Conservation (phyloP, 2,113 vertebrate species). For the Physeter macrocephalus region DNA sequence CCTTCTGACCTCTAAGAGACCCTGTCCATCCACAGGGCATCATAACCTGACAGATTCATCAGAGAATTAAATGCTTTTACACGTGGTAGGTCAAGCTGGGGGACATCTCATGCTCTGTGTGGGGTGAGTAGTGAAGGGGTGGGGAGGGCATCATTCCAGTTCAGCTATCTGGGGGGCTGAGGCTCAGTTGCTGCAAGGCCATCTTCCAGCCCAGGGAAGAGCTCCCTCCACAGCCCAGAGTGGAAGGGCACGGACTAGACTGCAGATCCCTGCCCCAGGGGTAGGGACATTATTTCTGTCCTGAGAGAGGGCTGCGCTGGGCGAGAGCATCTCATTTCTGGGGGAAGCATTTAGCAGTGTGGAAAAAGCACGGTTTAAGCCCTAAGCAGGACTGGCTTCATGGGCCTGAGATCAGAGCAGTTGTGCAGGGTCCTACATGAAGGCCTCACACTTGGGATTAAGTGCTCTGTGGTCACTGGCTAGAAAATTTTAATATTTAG, state of each 20-base stretch:
- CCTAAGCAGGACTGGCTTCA: not conserved
- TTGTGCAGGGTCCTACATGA: not conserved
- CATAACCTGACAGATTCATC: not conserved
- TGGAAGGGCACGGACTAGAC: not conserved
- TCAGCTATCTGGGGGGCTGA: not conserved
- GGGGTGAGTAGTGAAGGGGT: not conserved
- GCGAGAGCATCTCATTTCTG: not conserved
- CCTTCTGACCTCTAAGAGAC: not conserved
- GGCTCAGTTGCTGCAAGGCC: not conserved
- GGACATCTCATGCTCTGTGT: not conserved
- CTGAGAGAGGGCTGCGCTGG: not conserved
- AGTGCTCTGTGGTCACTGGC: not conserved
- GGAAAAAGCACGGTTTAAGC: not conserved
- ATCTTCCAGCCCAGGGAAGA: not conserved
- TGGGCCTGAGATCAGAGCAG: not conserved
- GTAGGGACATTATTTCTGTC: not conserved
- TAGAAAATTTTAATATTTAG: not conserved
- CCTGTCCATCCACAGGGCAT: not conserved
- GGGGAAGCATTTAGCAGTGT: not conserved
- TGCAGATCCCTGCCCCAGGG: not conserved
- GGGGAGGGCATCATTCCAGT: not conserved
- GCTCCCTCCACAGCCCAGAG: not conserved
- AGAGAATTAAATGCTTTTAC: not conserved
- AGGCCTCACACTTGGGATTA: not conserved
- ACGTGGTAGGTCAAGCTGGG: rapidly evolving